These are phyloP conservation scores for Sicus ferrugineus DNA, from an alignment of 2,888 invertebrate species.

Conservation along the genomic window DNA sequence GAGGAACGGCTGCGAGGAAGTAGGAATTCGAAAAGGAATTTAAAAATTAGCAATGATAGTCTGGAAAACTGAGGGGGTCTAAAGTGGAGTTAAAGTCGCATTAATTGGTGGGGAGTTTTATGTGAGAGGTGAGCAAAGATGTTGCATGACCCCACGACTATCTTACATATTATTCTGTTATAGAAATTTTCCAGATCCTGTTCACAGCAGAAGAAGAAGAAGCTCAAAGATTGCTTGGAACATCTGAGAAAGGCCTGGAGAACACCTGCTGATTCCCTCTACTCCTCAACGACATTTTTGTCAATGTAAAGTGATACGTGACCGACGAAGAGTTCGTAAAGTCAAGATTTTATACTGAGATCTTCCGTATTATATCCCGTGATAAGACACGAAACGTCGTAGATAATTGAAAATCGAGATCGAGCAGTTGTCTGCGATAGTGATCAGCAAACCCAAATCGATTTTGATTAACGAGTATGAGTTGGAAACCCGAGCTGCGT, in stretches of 20 bases:
- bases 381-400: not conserved
- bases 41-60: not conserved
- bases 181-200: too few relatives aligned
- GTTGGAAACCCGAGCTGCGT: not conserved
- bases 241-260: not conserved
- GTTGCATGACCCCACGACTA: too few relatives aligned
- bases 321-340: not conserved
- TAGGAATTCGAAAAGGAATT: too few relatives aligned
- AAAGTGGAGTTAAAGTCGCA: not conserved
- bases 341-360: not conserved
- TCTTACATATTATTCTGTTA: too few relatives aligned
- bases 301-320: too few relatives aligned
- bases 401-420: not conserved
- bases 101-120: not conserved
- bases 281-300: not conserved
- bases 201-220: too few relatives aligned
- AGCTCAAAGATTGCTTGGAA: too few relatives aligned
- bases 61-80: not conserved
- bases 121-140: not conserved
- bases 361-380: not conserved
- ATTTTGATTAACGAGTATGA: constrained; percentile 1
- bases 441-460: not conserved
- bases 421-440: not conserved
- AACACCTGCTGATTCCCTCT: not conserved
- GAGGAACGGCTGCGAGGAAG: too few relatives aligned